Evolutionary conservation across 1,140 invertebrate genomes (phyloP), one percentile per base, ranked within the genome.

Genomic region (Monomorium pharaonis): DNA sequence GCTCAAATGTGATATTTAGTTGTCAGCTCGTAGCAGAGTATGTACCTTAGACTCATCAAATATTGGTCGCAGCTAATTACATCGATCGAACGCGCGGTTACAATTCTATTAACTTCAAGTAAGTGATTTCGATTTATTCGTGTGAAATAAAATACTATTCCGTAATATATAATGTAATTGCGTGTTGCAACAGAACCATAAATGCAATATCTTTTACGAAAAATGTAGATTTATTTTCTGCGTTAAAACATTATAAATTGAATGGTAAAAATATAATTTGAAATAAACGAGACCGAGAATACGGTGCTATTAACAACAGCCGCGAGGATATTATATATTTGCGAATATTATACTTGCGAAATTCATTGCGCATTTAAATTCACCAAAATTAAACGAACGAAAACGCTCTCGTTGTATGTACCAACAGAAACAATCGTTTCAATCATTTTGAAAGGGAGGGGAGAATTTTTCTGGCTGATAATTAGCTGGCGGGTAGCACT

Each of bases 31-130:
- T 33, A 21, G n/a, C 77, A 51, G 44, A 47, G 27, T 47, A 58
- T 83, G 78, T 74, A 83, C 51, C 67, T 83, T 83, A 74, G 67
- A 74, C 67, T 60, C 67, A 74, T 72, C 78, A 83, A 83, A 83
- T 83, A 83, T 74, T 83, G 54, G 51, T 60, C 18, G 14, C 54
- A 47, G 54, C 54, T 83, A 74, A 83, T 83, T 83, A 74, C 54
- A 47, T 51, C 51, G 67, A 83, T 83, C 51, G 54, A 83, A 62
- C 51, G 67, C 78, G 51, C 78, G 42, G 18, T 74, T 51, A 83
- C 74, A 83, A 83, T 83, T 72, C 42, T 37, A 83, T 83, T 74
- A 72, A 72, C 44, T 83, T 83, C 67, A 74, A 72, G 67, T 83
- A 83, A 74, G 44, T 69, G 44, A 33, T 33, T 70, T 72, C 37